These are phyloP conservation scores for Chamaea fasciata DNA, from an alignment of 2,113 vertebrate genomes.

Conservation along the genomic window DNA sequence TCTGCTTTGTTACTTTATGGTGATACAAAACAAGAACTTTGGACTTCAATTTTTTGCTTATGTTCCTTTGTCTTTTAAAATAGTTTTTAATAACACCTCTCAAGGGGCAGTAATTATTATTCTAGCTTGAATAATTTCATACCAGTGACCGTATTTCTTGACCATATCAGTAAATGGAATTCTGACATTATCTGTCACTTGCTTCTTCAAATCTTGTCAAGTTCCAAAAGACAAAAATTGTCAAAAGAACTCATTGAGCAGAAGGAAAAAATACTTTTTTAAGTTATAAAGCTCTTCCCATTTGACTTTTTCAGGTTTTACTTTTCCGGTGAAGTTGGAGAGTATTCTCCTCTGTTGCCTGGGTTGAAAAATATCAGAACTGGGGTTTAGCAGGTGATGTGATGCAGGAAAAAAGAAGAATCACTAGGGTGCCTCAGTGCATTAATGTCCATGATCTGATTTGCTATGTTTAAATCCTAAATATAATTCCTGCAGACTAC, in stretches of 20 bases:
- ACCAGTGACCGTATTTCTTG: background rate
- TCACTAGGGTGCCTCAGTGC: background rate
- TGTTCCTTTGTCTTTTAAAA: background rate
- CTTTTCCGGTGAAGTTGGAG: background rate
- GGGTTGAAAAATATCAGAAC: background rate
- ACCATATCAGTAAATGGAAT: background rate
- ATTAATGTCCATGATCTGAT: background rate
- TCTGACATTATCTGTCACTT: background rate
- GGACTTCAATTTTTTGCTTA: background rate
- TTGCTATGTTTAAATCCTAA: background rate
- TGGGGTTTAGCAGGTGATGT: background rate
- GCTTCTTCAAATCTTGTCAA: background rate
- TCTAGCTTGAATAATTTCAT: background rate
- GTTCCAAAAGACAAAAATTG: background rate
- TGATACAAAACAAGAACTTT: background rate
- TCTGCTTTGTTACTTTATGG: background rate
- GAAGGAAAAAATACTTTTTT: background rate
- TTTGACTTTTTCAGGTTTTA: background rate
- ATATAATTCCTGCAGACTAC: background rate
- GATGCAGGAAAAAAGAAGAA: background rate
- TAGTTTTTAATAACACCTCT: background rate
- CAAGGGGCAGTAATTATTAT: background rate
- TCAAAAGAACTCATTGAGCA: background rate
- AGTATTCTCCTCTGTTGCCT: background rate
- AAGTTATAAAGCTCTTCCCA: background rate